Conservation (phyloP, 2,888 invertebrate genomes). For the Drosophila crucigera region DNA sequence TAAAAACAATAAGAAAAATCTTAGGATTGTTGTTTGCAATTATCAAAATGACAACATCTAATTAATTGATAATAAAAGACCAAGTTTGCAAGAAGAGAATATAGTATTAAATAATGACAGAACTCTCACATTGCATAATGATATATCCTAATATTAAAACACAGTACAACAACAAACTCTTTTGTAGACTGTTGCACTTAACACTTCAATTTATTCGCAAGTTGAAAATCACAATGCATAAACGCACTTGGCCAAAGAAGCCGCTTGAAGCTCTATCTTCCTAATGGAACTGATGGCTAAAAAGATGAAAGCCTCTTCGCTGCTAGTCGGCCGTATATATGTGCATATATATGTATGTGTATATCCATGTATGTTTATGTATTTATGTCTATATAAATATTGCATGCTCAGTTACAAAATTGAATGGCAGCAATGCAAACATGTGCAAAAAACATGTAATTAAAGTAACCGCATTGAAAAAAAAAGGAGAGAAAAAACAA, state of each 20-base stretch:
- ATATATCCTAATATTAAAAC: neutral
- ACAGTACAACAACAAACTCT: neutral
- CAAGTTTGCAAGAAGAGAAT: neutral
- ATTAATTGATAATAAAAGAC: neutral
- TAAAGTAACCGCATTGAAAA: conserved; percentile 20
- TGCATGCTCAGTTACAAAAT: conserved; percentile 23
- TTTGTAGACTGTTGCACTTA: neutral
- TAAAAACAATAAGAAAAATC: too few species aligned
- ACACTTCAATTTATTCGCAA: neutral
- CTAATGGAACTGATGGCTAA: conserved; percentile 45
- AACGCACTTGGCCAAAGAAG: conserved; percentile 47
- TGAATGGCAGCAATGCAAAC: neutral
- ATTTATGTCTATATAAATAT: conserved; percentile 4
- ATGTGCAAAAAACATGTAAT: conserved; percentile 20
- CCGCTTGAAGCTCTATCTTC: conserved; percentile 27
- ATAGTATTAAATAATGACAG: neutral
- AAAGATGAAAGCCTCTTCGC: conserved; percentile 27
- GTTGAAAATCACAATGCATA: conserved; percentile 25
- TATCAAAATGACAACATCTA: neutral
- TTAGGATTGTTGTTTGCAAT: neutral
- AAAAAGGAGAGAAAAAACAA: neutral
- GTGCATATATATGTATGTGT: too few species aligned
- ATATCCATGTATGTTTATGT: neutral
- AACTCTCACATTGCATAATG: neutral
- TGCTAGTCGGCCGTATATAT: neutral